Evolutionary conservation across 2,113 vertebrate species (phyloP).

Genomic region (Rhinolophus ferrumequinum): DNA sequence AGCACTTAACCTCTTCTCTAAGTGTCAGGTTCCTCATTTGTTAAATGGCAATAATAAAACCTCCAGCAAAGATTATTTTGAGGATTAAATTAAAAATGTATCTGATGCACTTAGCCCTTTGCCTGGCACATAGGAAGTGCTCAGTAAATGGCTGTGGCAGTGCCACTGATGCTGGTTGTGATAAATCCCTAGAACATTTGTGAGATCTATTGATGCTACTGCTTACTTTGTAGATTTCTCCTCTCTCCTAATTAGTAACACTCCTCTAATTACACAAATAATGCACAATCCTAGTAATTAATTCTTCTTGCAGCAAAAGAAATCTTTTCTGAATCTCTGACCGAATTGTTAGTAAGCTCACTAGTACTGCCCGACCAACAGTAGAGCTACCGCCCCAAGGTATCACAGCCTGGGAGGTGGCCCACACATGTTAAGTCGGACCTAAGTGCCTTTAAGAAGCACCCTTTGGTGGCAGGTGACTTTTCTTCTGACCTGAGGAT

Average conservation of each 20-base stretch:
- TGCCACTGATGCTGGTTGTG: neutral
- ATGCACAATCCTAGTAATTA: neutral
- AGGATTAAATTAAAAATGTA: neutral
- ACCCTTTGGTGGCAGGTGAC: neutral
- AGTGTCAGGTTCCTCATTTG: neutral
- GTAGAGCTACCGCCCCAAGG: neutral
- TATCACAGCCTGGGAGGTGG: neutral
- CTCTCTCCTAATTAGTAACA: neutral
- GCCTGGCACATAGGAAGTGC: neutral
- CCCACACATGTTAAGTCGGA: neutral
- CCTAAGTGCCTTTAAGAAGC: neutral
- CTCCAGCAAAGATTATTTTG: neutral
- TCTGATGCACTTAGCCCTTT: neutral
- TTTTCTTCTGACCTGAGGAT: neutral
- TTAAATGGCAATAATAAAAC: neutral
- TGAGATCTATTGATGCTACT: neutral
- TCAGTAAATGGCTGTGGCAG: neutral
- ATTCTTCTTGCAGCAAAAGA: conserved; percentile 17
- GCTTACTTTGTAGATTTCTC: neutral
- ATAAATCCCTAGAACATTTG: neutral
- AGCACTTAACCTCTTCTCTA: neutral
- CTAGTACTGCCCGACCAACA: neutral
- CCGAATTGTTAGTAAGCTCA: neutral
- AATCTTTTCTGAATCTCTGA: neutral
- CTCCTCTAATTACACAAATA: neutral